Base-by-base conservation (phyloP, 2,113 vertebrate genomes). In the Tragulus kanchil region DNA sequence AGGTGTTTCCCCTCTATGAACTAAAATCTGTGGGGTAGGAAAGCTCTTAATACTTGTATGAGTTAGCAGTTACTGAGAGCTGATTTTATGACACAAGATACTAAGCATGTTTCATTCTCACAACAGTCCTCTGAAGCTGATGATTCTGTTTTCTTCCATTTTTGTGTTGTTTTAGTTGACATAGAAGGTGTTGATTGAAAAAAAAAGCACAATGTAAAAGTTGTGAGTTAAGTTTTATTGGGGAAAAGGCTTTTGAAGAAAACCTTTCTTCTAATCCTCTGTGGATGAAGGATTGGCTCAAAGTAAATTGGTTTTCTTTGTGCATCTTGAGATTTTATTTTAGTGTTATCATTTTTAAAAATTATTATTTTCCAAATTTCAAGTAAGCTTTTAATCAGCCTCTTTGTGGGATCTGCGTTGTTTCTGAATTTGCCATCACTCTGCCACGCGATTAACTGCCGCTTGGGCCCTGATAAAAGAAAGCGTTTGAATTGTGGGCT, bases 351-450 rank as follows among this genome's bases (percentile, higher is more conserved):
- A 64, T 97, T 98, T 96, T 59, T 1, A 73, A 96, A 97, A 98
- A 97, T 94, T 95, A 97, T 95, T 97, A 93, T 97, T 97, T 97
- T 94, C 89, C 94, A 97, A 97, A 97, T 98, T 97, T 98, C 93
- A 81, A 97, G 92, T 93, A 96, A 97, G 97, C 94, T 97, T 97
- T 96, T 98, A 95, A 95, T 98, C 94, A 98, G 97, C 94, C 81
- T 97, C 82, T 97, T 98, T 97, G 79, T 96, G 90, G 95, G 93
- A 97, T 98, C 98, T 97, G 93, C 48, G 85, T 98, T 90, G 96
- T 97, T 98, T 97, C 98, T 96, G 97, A 91, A 93, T 98, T 98
- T 97, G 98, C 90, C 92, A 89, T 89, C 79, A 13, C 25, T 93
- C 31, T 0, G 1, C 97, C 93, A 95, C 69, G 94, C 8, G 87